Evolutionary conservation across 2,888 invertebrate genomes (phyloP), one percentile per base, ranked within the genome.

Genomic region (Philaethria dido): DNA sequence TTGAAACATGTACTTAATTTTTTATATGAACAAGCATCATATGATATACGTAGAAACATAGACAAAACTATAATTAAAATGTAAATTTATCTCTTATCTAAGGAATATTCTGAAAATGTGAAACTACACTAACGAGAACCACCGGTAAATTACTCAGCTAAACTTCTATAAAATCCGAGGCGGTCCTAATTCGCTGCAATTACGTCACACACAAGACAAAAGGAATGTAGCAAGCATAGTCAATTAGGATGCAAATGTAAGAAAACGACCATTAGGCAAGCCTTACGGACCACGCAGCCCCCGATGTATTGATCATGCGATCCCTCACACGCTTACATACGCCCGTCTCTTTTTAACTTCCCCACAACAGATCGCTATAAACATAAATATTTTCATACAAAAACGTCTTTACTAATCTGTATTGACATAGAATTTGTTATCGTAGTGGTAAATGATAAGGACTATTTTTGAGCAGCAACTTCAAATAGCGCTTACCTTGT

Each of bases 241-340:
- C 88, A 91, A 92, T 92, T 91, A 91, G 82, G 82, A 92, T 92
- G 92, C 90, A 92, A 92, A 92, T 92, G 86, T 89, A 92, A 92
- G 92, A 92, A 92, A 91, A 92, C 89, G 89, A 87, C 88, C 83
- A 91, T 89, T 89, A 89, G 80, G 77, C 50, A 74, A 77, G 78
- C 77, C 81, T 82, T 79, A 60, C 78, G 73, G 74, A 72, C 73
- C 78, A 80, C 82, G 79, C 80, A 79, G 75, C 80, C 79, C 84
- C 79, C 80, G 77, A 78, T 78, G 89, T 92, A 92, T 92, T 84
- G 92, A 92, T 92, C 92, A 91, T 84, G 81, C 85, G 80, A 82
- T 83, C 83, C 86, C 87, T 81, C 90, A 88, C 87, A 92, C 87
- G 89, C 84, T 85, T 87, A 88, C 92, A 92, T 92, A 90, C 86